Percentiles rank a stretch among this genome's conserved stretches.
Conservation (phyloP, 1,140 invertebrate genomes). For the Aphaenogaster ashmeadi region DNA sequence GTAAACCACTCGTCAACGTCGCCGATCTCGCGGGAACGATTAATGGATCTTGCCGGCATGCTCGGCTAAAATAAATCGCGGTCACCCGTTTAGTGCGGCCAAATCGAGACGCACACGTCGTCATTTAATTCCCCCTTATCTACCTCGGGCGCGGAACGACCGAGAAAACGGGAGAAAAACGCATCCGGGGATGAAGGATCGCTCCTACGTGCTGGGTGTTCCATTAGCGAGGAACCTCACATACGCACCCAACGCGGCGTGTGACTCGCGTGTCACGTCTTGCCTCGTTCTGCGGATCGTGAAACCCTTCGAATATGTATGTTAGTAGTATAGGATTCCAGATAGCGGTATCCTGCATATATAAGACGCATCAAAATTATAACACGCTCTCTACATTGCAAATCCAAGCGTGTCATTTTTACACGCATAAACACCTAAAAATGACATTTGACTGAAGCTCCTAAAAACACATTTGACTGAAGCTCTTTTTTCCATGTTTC, state of each 20-base stretch:
- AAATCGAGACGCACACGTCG: conserved; percentile 21
- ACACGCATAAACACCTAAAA: too few relatives aligned
- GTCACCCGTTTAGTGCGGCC: conserved; percentile 38
- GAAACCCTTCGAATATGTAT: conserved; percentile 34
- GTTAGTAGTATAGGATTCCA: conserved; percentile 32
- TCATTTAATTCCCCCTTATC: conserved; percentile 60
- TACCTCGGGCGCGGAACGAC: background rate
- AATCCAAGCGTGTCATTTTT: too few relatives aligned
- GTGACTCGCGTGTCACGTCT: conserved; percentile 22
- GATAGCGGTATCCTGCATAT: background rate
- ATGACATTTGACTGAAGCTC: too few relatives aligned
- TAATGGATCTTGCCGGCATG: conserved; percentile 56
- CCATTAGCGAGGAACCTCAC: conserved; percentile 22
- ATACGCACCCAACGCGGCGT: background rate
- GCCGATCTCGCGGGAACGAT: conserved; percentile 48
- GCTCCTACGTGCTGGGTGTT: conserved; percentile 43
- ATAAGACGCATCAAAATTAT: background rate
- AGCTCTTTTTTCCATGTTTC: too few relatives aligned
- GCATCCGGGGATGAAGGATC: conserved; percentile 39
- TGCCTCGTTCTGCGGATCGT: background rate
- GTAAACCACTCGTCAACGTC: conserved; percentile 63
- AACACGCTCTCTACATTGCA: background rate
- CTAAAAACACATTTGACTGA: too few relatives aligned
- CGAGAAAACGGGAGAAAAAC: conserved; percentile 46
- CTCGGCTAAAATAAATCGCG: conserved; percentile 57